A percentile compares a stretch with the other conserved stretches of the same genome.
Conservation (phyloP, 1,140 invertebrate genomes). For the Lepidotrigona ventralis region DNA sequence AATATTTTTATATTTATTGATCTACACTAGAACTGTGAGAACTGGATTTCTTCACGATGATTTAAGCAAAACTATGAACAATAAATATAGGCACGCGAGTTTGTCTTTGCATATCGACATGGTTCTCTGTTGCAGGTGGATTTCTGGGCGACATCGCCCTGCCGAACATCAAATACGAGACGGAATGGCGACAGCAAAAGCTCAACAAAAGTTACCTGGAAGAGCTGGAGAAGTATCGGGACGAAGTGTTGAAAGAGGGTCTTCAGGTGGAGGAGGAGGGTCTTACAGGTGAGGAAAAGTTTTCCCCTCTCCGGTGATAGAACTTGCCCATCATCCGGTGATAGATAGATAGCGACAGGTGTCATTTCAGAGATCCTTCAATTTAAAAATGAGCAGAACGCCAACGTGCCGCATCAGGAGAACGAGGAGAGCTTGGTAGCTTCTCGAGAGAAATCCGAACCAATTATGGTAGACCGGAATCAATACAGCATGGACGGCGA, state of each 20-base stretch:
- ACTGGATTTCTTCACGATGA: no score
- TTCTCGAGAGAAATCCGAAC: conserved; percentile 59
- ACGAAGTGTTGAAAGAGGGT: conserved; percentile 88
- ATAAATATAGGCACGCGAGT: no score
- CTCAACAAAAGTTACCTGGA: conserved; percentile 85
- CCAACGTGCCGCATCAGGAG: conserved; percentile 35
- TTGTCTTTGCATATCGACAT: not conserved
- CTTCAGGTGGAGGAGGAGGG: conserved; percentile 91
- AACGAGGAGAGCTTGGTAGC: conserved; percentile 53
- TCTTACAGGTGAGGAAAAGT: conserved; percentile 81
- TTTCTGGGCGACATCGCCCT: conserved; percentile 92
- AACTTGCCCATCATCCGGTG: not conserved
- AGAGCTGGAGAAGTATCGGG: conserved; percentile 88
- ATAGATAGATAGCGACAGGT: conserved; percentile 1
- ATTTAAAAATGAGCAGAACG: conserved; percentile 69
- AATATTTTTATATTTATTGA: no score
- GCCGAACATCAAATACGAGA: conserved; percentile 83
- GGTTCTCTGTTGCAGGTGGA: conserved; percentile 81
- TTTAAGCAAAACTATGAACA: no score
- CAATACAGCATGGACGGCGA: conserved; percentile 68
- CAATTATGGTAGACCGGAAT: conserved; percentile 64
- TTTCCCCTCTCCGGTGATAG: no score
- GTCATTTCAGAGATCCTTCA: conserved; percentile 71
- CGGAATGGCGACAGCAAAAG: conserved; percentile 79
- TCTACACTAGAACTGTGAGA: no score